phyloP scores from a whole-genome alignment of 2,797 vertebrate species.

The Otus scops region DNA sequence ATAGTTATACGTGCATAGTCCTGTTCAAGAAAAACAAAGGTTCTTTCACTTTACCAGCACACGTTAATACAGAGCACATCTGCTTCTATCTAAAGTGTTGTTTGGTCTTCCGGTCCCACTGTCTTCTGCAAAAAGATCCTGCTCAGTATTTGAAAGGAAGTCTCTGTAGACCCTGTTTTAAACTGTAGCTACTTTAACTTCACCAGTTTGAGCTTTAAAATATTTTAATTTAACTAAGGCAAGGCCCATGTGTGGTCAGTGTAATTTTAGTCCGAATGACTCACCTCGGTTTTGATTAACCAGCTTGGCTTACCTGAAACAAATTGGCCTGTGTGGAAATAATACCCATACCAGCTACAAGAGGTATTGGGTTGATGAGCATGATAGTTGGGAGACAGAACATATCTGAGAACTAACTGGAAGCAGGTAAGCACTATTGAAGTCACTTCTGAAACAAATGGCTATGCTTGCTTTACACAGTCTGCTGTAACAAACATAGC shows the following conservation, averaged over 20 bases:
- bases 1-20: neutral
- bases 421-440: neutral
- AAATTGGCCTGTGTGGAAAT: neutral
- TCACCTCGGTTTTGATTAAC: neutral
- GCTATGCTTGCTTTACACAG: neutral
- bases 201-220: neutral
- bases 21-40: neutral
- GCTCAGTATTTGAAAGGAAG: neutral
- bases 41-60: neutral
- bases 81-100: neutral
- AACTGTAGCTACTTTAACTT: neutral
- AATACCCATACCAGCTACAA: neutral
- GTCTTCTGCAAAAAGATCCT: neutral
- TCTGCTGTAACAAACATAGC: fast-evolving
- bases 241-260: neutral
- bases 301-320: neutral
- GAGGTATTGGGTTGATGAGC: neutral
- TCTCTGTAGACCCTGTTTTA: neutral
- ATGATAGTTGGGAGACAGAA: neutral
- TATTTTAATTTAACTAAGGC: neutral
- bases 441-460: neutral
- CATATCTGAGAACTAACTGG: neutral
- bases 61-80: neutral
- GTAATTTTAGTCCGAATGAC: neutral
- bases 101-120: neutral